Evolutionary conservation across 2,113 vertebrate genomes (phyloP).

Genomic region (Riparia riparia): DNA sequence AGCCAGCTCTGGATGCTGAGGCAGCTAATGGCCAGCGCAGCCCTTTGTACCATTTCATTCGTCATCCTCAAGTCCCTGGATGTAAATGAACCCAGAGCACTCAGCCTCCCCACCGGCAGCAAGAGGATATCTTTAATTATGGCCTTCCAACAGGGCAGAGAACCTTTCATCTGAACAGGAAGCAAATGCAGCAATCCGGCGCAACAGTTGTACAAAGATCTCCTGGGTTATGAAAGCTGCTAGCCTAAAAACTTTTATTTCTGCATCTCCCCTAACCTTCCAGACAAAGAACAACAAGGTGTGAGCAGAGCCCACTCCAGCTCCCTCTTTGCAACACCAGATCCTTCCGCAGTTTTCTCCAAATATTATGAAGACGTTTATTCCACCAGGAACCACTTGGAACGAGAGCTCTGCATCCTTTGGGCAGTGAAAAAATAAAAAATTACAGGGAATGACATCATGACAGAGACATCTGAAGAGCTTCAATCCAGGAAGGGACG

Average conservation of each 20-base stretch:
- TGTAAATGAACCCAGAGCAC: not conserved
- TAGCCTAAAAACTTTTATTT: not conserved
- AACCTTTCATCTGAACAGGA: not conserved
- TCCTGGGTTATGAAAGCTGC: not conserved
- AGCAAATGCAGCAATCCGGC: not conserved
- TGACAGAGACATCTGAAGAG: not conserved
- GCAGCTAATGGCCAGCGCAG: not conserved
- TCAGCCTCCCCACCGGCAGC: not conserved
- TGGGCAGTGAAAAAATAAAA: not conserved
- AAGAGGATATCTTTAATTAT: not conserved
- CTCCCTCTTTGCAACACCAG: not conserved
- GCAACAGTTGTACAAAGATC: constrained; percentile 42
- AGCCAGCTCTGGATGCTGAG: not conserved
- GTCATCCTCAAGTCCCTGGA: not conserved
- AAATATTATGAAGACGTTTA: not conserved
- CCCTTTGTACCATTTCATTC: not conserved
- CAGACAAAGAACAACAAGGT: not conserved
- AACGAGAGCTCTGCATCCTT: not conserved
- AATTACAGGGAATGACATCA: not conserved
- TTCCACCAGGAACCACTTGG: not conserved
- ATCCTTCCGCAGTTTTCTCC: not conserved
- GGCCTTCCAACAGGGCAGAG: not conserved
- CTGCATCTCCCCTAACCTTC: not conserved
- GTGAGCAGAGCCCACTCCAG: not conserved
- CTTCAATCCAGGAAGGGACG: not conserved